phyloP scores from a whole-genome alignment of 30 jellyfish, hydroid and myxozoan species.

The Catostylus mosaicus region DNA sequence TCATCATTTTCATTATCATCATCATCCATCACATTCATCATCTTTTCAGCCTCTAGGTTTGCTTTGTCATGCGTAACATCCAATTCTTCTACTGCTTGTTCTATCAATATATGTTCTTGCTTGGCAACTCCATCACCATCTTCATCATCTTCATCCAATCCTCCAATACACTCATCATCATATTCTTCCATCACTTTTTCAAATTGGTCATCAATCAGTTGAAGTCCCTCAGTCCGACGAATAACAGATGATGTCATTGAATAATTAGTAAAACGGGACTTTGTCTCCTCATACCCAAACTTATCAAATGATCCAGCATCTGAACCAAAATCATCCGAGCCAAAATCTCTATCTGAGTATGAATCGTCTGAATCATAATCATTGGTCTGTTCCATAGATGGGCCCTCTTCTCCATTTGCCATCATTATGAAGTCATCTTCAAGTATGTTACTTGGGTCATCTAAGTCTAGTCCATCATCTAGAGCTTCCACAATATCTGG shows the following conservation, averaged over 20 bases:
- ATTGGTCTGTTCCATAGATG: background rate
- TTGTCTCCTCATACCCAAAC: slow-evolving; percentile 75
- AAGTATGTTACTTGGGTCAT: slow-evolving; percentile 82
- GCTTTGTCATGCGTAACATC: slow-evolving; percentile 18
- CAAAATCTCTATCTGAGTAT: slow-evolving; percentile 32
- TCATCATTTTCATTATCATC: slow-evolving; percentile 53
- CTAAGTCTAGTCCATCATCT: slow-evolving; percentile 90
- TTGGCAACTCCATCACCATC: slow-evolving; percentile 15
- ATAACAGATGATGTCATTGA: slow-evolving; percentile 98
- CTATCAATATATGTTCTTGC: slow-evolving; percentile 56
- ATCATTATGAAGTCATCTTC: slow-evolving; percentile 84
- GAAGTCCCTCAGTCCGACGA: slow-evolving; percentile 82
- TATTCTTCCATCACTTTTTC: slow-evolving; percentile 90
- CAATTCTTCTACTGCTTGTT: slow-evolving; percentile 74
- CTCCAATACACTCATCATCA: slow-evolving; percentile 93
- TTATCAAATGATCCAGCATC: slow-evolving; percentile 61
- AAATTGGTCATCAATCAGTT: slow-evolving; percentile 76
- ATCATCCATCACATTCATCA: background rate
- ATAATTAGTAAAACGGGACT: slow-evolving; percentile 84
- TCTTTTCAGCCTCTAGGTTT: background rate
- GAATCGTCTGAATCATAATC: slow-evolving; percentile 13
- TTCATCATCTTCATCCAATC: slow-evolving; percentile 77
- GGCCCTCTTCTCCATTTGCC: slow-evolving; percentile 65
- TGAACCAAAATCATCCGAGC: slow-evolving; percentile 67
- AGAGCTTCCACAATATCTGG: slow-evolving; percentile 96